phyloP scores from a whole-genome alignment of 2,888 invertebrate species.

The Achlya flavicornis region DNA sequence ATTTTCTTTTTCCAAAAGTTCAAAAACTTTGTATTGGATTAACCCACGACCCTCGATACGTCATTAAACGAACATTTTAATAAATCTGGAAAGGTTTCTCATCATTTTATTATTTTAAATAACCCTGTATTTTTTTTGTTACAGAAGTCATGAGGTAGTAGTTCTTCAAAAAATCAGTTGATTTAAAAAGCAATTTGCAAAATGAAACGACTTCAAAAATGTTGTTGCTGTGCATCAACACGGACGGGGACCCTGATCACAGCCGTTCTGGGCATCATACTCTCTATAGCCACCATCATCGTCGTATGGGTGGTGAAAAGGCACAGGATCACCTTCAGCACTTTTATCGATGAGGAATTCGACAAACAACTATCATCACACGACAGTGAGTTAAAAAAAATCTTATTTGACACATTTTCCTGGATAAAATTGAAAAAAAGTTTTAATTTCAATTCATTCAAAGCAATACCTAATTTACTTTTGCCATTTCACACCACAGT shows the following conservation, averaged over 20 bases:
- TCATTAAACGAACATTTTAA: too few relatives aligned
- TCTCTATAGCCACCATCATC: conserved; percentile 88
- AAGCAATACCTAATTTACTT: too few relatives aligned
- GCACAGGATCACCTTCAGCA: conserved; percentile 87
- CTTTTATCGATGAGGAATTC: conserved; percentile 87
- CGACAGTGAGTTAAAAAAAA: conserved; percentile 79
- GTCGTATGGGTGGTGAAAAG: conserved; percentile 84
- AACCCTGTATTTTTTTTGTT: conserved; percentile 28
- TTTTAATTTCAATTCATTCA: too few relatives aligned
- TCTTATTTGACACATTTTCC: conserved; percentile 20
- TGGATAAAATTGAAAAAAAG: not conserved
- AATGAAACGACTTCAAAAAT: conserved; percentile 85
- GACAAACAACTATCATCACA: conserved; percentile 84
- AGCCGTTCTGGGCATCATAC: conserved; percentile 88
- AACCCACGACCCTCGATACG: too few relatives aligned
- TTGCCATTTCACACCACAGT: too few relatives aligned
- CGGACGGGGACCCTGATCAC: conserved; percentile 89
- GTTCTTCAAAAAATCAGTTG: not conserved
- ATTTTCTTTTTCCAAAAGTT: too few relatives aligned
- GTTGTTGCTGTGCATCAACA: conserved; percentile 89
- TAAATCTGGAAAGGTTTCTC: too few relatives aligned
- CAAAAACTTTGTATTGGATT: too few relatives aligned
- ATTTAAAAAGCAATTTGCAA: not conserved
- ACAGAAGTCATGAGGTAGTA: conserved; percentile 54
- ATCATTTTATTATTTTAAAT: too few relatives aligned